Conservation (phyloP, 2,797 vertebrate genomes). For the Hydrophis major region DNA sequence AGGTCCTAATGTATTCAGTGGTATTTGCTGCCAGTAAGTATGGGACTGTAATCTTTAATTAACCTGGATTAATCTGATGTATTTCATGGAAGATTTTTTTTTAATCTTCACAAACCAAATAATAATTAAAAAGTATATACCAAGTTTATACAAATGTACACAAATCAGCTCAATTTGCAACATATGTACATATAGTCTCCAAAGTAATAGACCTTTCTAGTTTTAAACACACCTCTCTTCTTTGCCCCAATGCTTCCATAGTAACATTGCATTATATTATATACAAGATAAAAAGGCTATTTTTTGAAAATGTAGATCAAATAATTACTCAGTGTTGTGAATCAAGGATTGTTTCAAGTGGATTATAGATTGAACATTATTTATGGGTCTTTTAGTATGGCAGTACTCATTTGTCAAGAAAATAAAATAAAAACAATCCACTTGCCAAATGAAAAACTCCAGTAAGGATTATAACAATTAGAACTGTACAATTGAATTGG, state of each 20-base stretch:
- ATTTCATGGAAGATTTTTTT: background rate
- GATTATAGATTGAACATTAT: background rate
- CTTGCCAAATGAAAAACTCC: background rate
- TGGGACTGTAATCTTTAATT: background rate
- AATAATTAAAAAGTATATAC: background rate
- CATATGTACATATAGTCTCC: background rate
- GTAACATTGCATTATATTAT: background rate
- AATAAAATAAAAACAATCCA: background rate
- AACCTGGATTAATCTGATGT: background rate
- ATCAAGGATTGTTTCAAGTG: background rate
- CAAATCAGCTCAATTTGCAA: background rate
- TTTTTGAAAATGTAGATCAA: background rate
- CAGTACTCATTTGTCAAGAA: background rate
- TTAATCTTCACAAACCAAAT: background rate
- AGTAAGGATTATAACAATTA: background rate
- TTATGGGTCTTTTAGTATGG: background rate
- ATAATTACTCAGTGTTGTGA: background rate
- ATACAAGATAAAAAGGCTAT: rapidly evolving
- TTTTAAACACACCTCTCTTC: background rate
- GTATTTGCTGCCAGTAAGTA: background rate
- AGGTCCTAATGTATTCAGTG: background rate
- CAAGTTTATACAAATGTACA: background rate
- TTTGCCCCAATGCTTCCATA: background rate
- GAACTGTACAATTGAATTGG: background rate
- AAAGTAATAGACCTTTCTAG: background rate